Evolutionary conservation across 2,888 invertebrate species (phyloP), one percentile per base, ranked within the genome.

Genomic region (Synanthedon myopaeformis): DNA sequence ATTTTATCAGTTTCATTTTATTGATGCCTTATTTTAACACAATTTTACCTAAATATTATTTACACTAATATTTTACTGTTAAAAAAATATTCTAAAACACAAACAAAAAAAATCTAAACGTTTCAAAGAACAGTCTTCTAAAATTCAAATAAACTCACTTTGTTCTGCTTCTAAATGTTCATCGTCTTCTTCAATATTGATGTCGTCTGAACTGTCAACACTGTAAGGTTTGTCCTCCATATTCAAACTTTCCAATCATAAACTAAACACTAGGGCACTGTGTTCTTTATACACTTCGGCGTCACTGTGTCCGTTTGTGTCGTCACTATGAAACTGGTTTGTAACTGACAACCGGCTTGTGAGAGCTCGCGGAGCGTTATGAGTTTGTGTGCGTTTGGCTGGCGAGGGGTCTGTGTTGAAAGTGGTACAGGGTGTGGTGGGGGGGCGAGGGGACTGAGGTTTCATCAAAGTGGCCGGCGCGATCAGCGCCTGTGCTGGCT

Each of bases 181-280:
- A 63, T 85, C 86, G 53, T 84, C 84, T 57, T 84, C 85, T 59
- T 87, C 87, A 50, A 87, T 83, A 65, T 87, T 85, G 58, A 87
- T 82, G 74, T 87, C 87, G 67, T 87, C 87, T 42, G 82, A 87
- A 79, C 86, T 86, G 59, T 86, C 87, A 73, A 85, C 84, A 85
- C 86, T 85, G 69, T 80, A 86, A 55, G 83, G 79, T 64, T 85
- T 87, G 65, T 87, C 86, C 79, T 87, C 87, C 87, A 87, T 87
- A 71, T 41, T 35, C 77, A 79, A 61, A 66, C 72, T 72, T 79
- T 81, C 77, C 78, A 79, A 78, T 69, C 67, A 73, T 35, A 72
- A 74, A 74, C 65, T 49, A 71, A 75, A 76, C 84, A 83, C 82
- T 74, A 68, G 72, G 69, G 69, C 79, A 79, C 77, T 74, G 70